phyloP scores from a whole-genome alignment of 2,113 vertebrate species.

The Oplegnathus fasciatus region DNA sequence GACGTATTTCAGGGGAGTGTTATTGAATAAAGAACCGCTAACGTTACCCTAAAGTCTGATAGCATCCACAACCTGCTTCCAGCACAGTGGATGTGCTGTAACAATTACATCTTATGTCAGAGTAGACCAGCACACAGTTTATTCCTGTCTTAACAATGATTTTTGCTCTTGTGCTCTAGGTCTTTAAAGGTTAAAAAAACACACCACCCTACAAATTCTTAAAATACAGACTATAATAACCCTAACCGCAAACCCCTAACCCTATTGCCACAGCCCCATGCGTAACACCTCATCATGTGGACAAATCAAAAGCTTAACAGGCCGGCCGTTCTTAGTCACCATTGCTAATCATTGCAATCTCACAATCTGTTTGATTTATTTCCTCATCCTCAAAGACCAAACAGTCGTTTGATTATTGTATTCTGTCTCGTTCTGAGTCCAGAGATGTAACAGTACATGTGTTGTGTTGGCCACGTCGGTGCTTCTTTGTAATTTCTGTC shows the following conservation, averaged over 20 bases:
- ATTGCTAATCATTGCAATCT: background rate
- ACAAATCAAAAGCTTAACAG: background rate
- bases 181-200: background rate
- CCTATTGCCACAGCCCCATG: background rate
- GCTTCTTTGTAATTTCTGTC: slow-evolving; percentile 47
- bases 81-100: background rate
- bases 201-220: background rate
- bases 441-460: slow-evolving; percentile 27
- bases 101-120: background rate
- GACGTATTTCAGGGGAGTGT: background rate
- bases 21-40: background rate
- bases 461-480: slow-evolving; percentile 33
- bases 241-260: too few relatives aligned
- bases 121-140: background rate
- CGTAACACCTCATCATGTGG: background rate
- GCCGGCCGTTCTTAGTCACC: background rate
- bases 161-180: background rate
- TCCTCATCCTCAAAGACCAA: background rate
- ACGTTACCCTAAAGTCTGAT: background rate
- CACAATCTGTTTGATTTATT: background rate
- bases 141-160: background rate
- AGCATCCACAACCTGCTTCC: background rate
- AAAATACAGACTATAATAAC: background rate
- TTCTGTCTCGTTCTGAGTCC: slow-evolving; percentile 38
- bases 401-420: background rate